Conservation (phyloP, 2,797 vertebrate genomes). For the Danio tinwini region DNA sequence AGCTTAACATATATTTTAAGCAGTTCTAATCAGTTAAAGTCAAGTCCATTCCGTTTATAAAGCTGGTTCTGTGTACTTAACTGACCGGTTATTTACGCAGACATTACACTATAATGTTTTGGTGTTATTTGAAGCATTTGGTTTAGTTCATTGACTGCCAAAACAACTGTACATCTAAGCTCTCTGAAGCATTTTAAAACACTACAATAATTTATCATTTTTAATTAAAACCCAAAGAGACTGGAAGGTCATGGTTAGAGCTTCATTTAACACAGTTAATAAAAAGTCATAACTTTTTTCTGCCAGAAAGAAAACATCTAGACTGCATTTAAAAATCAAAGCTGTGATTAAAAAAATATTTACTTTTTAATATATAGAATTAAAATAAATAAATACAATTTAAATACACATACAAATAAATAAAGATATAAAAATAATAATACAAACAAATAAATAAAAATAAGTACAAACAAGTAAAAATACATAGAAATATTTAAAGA, state of each 20-base stretch:
- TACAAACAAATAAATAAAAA: too few relatives aligned
- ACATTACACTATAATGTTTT: too few relatives aligned
- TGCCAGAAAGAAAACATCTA: background rate
- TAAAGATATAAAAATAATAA: too few relatives aligned
- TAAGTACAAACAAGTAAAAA: too few relatives aligned
- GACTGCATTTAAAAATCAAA: background rate
- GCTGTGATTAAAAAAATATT: background rate
- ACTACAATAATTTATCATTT: background rate
- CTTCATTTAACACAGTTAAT: background rate
- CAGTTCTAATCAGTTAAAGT: too few relatives aligned
- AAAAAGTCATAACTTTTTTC: background rate
- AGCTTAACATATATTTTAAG: too few relatives aligned
- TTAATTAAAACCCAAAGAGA: background rate
- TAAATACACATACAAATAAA: too few relatives aligned
- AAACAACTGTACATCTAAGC: background rate
- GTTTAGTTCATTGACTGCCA: background rate
- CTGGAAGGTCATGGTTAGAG: background rate
- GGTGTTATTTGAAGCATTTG: background rate
- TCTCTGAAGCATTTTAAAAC: background rate
- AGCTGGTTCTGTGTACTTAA: background rate
- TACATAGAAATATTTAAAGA: too few relatives aligned
- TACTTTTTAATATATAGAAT: background rate
- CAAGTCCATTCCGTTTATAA: too few relatives aligned
- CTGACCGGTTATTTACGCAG: slow-evolving; percentile 16
- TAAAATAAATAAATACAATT: too few relatives aligned